phyloP scores from a whole-genome alignment of 2,888 invertebrate species.

The Conops quadrifasciatus region DNA sequence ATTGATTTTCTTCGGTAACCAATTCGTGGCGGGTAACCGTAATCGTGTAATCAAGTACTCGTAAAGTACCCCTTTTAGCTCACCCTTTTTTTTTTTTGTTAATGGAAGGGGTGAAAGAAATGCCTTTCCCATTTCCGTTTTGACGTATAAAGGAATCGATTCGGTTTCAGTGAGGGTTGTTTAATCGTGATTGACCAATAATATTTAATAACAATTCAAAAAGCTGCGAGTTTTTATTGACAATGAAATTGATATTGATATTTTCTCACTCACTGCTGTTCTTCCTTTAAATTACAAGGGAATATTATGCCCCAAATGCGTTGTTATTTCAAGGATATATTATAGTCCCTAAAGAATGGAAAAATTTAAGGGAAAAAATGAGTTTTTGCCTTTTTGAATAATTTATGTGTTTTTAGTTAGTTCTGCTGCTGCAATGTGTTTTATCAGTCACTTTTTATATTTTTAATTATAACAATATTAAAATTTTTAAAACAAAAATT shows the following conservation, averaged over 20 bases:
- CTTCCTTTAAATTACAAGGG: neutral
- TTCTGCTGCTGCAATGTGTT: too few species aligned
- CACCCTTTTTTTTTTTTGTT: too few species aligned
- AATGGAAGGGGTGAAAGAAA: too few species aligned
- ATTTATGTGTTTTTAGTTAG: too few species aligned
- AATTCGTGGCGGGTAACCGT: slow-evolving; percentile 15
- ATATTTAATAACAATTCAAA: slow-evolving; percentile 58
- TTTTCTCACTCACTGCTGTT: neutral
- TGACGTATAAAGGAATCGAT: slow-evolving; percentile 2
- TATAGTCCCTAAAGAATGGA: too few species aligned
- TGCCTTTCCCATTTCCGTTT: slow-evolving; percentile 14
- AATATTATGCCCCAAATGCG: neutral
- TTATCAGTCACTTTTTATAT: too few species aligned
- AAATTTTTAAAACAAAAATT: too few species aligned
- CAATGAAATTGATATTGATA: slow-evolving; percentile 42
- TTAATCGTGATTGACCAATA: slow-evolving; percentile 41
- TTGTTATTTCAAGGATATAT: too few species aligned
- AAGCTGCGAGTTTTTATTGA: slow-evolving; percentile 56
- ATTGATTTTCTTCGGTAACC: slow-evolving; percentile 32
- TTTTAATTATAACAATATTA: too few species aligned
- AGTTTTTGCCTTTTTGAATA: too few species aligned
- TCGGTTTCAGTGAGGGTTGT: slow-evolving; percentile 18
- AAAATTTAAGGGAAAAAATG: too few species aligned
- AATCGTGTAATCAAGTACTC: slow-evolving; percentile 12
- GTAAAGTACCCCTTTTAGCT: slow-evolving; percentile 7